phyloP scores from a whole-genome alignment of 2,113 vertebrate genomes.

The Tretioscincus oriximinensis region DNA sequence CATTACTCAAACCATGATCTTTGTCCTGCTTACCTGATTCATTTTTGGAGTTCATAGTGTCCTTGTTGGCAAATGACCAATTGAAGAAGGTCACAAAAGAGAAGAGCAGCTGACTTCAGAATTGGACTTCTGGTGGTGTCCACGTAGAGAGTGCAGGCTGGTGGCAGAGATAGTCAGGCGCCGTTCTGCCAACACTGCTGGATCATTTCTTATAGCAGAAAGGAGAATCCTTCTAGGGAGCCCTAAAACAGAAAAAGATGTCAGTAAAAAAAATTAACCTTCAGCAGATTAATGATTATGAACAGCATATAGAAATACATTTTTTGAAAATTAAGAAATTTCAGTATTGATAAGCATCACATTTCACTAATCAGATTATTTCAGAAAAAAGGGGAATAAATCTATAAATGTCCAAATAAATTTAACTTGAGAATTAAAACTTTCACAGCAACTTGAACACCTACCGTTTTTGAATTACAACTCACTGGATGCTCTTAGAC shows the following conservation, averaged over 20 bases:
- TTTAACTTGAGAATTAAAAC: background rate
- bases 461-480: background rate
- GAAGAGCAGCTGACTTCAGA: background rate
- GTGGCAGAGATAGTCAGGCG: background rate
- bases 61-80: background rate
- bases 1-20: background rate
- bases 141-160: background rate
- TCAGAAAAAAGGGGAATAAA: background rate
- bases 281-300: background rate
- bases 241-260: background rate
- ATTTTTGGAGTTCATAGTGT: conserved; percentile 52
- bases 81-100: background rate
- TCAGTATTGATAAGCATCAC: background rate
- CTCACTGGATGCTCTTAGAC: too few relatives aligned
- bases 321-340: background rate
- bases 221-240: background rate
- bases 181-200: background rate
- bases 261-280: background rate
- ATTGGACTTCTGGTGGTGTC: background rate
- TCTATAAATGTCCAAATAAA: background rate
- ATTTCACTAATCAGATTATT: background rate
- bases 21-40: conserved; percentile 40
- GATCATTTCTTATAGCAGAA: conserved; percentile 17
- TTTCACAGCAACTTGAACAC: background rate
- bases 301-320: background rate